Evolutionary conservation across 2,113 vertebrate species (phyloP).

Genomic region (Aspiorhynchus laticeps): DNA sequence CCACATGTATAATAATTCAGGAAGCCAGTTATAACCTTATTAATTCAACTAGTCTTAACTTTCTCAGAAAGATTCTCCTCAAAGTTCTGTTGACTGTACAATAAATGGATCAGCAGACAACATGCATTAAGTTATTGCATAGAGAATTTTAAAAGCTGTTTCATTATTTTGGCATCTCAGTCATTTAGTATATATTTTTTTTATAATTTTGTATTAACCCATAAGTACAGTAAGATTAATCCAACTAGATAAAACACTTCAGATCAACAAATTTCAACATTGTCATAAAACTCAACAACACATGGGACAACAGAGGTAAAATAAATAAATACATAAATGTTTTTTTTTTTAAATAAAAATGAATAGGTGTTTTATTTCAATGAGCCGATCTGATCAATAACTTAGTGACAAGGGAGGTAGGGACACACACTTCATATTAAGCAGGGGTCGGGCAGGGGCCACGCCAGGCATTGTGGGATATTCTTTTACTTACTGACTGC

Average conservation of each 20-base stretch:
- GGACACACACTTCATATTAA: constrained; percentile 28
- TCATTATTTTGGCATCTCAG: neutral
- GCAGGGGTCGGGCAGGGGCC: constrained; percentile 31
- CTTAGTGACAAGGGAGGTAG: constrained; percentile 12
- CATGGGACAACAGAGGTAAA: neutral
- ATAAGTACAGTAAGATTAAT: neutral
- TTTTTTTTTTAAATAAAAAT: too few species aligned
- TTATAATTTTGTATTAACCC: neutral
- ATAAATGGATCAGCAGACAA: constrained; percentile 1
- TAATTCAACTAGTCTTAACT: neutral
- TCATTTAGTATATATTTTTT: neutral
- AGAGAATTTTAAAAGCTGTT: neutral
- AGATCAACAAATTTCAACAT: neutral
- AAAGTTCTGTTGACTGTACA: neutral
- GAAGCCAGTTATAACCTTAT: neutral
- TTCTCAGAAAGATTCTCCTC: neutral
- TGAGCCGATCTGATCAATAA: constrained; percentile 22
- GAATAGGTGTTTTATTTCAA: neutral
- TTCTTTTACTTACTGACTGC: constrained; percentile 83
- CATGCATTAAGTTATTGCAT: constrained; percentile 18
- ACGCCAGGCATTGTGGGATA: constrained; percentile 16
- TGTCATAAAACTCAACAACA: neutral
- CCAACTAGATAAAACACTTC: neutral
- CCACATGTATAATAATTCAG: neutral
- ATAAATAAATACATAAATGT: neutral